Evolutionary conservation across 2,888 invertebrate genomes (phyloP).

Genomic region (Polymixis flavicincta): DNA sequence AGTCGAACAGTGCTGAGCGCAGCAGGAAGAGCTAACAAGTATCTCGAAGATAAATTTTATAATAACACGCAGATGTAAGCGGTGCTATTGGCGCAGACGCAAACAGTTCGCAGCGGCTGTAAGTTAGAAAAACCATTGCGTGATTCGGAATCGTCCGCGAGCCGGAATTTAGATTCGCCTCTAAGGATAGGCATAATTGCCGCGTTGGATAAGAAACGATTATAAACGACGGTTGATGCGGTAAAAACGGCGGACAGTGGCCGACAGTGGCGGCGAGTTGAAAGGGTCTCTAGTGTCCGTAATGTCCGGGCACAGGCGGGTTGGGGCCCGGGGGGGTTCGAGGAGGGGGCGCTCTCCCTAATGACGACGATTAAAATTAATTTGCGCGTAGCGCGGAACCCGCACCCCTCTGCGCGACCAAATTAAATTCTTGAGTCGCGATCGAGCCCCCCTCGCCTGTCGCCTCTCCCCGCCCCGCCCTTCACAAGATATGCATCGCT

Average conservation of each 20-base stretch:
- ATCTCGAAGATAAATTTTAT: not conserved
- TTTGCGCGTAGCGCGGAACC: constrained; percentile 77
- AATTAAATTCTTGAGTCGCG: constrained; percentile 85
- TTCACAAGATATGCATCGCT: constrained; percentile 48
- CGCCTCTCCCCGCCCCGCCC: constrained; percentile 15
- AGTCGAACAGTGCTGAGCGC: not conserved
- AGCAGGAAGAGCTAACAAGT: not conserved
- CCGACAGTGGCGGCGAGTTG: constrained; percentile 70
- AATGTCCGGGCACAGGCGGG: constrained; percentile 23
- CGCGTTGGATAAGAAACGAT: constrained; percentile 60
- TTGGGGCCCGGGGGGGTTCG: constrained; percentile 7
- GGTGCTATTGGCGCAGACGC: not conserved
- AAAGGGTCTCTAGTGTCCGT: constrained; percentile 65
- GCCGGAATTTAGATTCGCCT: constrained; percentile 69
- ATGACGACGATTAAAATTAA: constrained; percentile 89
- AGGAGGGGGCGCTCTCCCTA: constrained; percentile 68
- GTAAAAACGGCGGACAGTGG: constrained; percentile 64
- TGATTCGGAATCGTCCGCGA: constrained; percentile 58
- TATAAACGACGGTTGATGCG: constrained; percentile 64
- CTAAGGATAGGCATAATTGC: constrained; percentile 69
- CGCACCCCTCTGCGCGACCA: constrained; percentile 61
- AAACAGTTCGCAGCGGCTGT: not conserved
- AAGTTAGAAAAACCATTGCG: constrained; percentile 62
- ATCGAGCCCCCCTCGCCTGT: constrained; percentile 54
- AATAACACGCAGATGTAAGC: not conserved